Evolutionary conservation across 2,888 invertebrate species (phyloP).

Genomic region (Scaptomyza polygonia): DNA sequence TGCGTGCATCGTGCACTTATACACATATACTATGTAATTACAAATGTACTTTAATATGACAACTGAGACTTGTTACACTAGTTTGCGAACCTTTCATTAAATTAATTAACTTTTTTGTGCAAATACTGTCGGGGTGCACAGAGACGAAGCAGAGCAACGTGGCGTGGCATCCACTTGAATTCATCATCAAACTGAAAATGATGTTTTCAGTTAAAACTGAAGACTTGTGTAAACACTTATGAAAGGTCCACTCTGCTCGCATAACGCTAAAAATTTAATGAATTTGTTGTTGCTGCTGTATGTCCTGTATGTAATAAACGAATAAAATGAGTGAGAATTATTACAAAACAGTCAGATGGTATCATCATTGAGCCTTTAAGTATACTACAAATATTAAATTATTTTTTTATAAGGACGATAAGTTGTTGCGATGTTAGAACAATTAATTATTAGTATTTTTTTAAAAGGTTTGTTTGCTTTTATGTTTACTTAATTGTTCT

Average conservation of each 20-base stretch:
- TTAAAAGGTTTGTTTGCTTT: neutral
- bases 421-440: no score
- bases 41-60: constrained; percentile 28
- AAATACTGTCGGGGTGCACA: constrained; percentile 62
- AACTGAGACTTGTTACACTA: constrained; percentile 35
- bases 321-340: constrained; percentile 18
- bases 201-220: constrained; percentile 84
- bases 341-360: neutral
- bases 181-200: constrained; percentile 80
- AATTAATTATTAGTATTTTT: no score
- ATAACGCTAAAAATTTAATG: constrained; percentile 61
- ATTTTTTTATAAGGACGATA: neutral
- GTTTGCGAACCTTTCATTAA: constrained; percentile 60
- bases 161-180: constrained; percentile 59
- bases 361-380: neutral
- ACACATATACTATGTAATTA: constrained; percentile 36
- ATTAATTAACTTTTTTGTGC: constrained; percentile 72
- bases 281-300: constrained; percentile 39
- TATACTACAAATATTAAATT: neutral
- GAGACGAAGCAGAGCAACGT: constrained; percentile 19
- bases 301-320: constrained; percentile 10
- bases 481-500: no score
- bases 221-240: constrained; percentile 84
- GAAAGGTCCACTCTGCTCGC: constrained; percentile 58
- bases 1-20: constrained; percentile 4